Evolutionary conservation across 2,888 invertebrate species (phyloP).

Genomic region (Metalampra italica): DNA sequence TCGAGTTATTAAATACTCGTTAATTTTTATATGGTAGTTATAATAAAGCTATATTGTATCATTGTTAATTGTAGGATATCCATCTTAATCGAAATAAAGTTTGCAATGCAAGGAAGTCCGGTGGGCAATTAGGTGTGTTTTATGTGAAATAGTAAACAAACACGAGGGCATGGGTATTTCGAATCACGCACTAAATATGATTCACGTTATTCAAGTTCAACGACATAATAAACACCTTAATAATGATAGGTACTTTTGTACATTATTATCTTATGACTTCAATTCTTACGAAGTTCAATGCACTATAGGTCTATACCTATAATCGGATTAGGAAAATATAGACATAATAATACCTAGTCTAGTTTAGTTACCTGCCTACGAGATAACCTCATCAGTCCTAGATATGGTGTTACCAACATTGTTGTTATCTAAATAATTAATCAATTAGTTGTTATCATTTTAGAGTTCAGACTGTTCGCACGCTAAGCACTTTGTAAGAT

Average conservation of each 20-base stretch:
- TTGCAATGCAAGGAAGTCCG: slow-evolving; percentile 2
- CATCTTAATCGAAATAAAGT: not conserved
- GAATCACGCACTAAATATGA: not conserved
- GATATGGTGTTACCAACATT: not conserved
- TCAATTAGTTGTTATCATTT: not conserved
- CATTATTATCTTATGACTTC: not conserved
- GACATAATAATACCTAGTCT: no score
- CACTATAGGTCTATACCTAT: no score
- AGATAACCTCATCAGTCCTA: no score
- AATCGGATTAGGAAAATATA: no score
- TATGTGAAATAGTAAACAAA: not conserved
- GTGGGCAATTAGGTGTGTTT: not conserved
- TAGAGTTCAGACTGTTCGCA: not conserved
- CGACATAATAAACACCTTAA: not conserved
- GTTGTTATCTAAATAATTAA: not conserved
- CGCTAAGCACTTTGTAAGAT: not conserved
- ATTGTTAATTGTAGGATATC: not conserved
- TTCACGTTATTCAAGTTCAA: not conserved
- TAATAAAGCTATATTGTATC: not conserved
- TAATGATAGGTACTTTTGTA: not conserved
- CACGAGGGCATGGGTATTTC: not conserved
- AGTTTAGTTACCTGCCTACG: no score
- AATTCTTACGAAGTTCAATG: no score
- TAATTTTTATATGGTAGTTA: not conserved
- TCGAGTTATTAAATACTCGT: no score